Evolutionary conservation across 2,797 vertebrate species (phyloP).

Genomic region (Melanotaenia pygmaea): DNA sequence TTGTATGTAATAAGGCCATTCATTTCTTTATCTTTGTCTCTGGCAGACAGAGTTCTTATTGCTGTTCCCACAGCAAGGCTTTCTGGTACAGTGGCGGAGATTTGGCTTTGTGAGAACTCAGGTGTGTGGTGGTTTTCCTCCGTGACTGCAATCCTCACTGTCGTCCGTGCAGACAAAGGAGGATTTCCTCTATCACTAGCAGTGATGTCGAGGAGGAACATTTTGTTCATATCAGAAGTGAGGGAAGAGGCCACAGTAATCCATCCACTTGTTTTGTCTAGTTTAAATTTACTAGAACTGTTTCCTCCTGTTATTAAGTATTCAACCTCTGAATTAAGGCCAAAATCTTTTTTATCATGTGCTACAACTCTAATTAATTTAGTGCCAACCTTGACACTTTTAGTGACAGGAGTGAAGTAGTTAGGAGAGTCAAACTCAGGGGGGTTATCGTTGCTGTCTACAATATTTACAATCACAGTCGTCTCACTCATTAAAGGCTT

Average conservation of each 20-base stretch:
- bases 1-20: conserved; percentile 92
- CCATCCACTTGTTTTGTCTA: conserved; percentile 92
- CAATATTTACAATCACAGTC: conserved; percentile 92
- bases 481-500: conserved; percentile 94
- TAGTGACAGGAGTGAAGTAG: conserved; percentile 96
- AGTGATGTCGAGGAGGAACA: conserved; percentile 86
- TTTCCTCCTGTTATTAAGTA: conserved; percentile 88
- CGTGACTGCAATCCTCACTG: conserved; percentile 89
- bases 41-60: conserved; percentile 90
- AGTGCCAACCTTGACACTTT: conserved; percentile 92
- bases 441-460: conserved; percentile 96
- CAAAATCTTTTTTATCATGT: conserved; percentile 93
- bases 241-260: conserved; percentile 91
- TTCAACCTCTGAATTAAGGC: conserved; percentile 93
- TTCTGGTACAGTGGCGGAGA: conserved; percentile 89
- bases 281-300: conserved; percentile 87
- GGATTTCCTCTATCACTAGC: conserved; percentile 95
- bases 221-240: conserved; percentile 86
- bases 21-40: conserved; percentile 95
- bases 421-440: conserved; percentile 85
- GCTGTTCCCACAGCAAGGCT: conserved; percentile 90
- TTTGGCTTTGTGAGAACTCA: conserved; percentile 94
- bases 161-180: conserved; percentile 85
- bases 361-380: conserved; percentile 90
- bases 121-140: conserved; percentile 98